Evolutionary conservation across 2,797 vertebrate species (phyloP).

Genomic region (Thalassophryne amazonica): DNA sequence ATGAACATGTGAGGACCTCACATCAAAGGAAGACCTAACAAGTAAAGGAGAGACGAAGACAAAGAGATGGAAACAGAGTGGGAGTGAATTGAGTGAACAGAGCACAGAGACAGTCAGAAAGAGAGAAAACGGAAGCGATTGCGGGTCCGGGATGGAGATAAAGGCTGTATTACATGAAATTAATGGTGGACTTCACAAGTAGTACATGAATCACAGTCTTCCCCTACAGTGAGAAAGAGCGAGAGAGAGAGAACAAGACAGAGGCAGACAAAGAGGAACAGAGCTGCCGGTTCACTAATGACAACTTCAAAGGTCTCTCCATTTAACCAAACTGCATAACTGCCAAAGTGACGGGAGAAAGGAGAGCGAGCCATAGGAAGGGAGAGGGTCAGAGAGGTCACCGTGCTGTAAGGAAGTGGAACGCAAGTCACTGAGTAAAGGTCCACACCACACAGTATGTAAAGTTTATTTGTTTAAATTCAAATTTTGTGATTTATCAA

Average conservation of each 20-base stretch:
- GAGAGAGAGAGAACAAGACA: conserved; percentile 58
- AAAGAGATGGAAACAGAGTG: background rate
- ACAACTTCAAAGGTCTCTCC: conserved; percentile 92
- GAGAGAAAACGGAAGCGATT: conserved; percentile 60
- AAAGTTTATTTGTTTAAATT: background rate
- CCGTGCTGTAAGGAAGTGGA: background rate
- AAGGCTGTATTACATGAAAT: conserved; percentile 98
- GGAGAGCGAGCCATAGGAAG: background rate
- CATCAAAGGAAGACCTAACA: background rate
- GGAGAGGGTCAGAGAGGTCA: background rate
- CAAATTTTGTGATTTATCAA: background rate
- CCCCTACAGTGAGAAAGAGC: conserved; percentile 75
- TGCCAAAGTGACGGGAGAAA: conserved; percentile 82
- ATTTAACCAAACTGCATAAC: conserved; percentile 85
- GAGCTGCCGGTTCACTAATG: conserved; percentile 88
- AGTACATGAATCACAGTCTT: conserved; percentile 95
- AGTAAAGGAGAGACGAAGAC: background rate
- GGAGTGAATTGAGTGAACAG: conserved; percentile 31
- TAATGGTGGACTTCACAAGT: conserved; percentile 91
- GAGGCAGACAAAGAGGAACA: conserved; percentile 84
- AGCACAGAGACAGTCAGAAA: conserved; percentile 61
- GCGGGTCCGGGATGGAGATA: conserved; percentile 87
- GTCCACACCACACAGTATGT: background rate
- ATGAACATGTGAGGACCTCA: background rate
- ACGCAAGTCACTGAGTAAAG: background rate